Conservation (phyloP, 2,888 invertebrate species). For the Acheta domesticus region DNA sequence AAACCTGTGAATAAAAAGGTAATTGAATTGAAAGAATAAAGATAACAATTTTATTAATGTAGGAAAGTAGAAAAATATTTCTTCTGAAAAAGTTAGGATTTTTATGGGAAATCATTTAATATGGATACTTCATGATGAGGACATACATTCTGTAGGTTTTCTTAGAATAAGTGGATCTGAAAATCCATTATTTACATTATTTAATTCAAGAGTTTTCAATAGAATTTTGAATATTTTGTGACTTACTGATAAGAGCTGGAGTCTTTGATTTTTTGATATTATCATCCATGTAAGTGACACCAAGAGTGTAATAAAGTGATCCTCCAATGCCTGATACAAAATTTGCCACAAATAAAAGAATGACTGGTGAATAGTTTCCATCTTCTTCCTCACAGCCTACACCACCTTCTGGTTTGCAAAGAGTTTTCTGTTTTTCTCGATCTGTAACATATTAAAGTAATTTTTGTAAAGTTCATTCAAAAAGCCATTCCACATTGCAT, state of each 20-base stretch:
- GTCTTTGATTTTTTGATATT: conserved; percentile 71
- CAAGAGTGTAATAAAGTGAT: conserved; percentile 64
- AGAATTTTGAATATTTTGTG: too few species aligned
- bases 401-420: conserved; percentile 49
- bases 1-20: conserved; percentile 51
- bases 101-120: too few species aligned
- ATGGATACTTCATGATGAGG: too few species aligned
- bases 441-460: conserved; percentile 29
- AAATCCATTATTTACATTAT: too few species aligned
- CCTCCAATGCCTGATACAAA: conserved; percentile 69
- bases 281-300: conserved; percentile 71
- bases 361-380: conserved; percentile 59
- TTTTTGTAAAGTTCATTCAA: conserved; percentile 3
- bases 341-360: conserved; percentile 64
- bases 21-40: neutral
- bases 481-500: conserved; percentile 26
- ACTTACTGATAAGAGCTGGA: conserved; percentile 65
- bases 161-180: too few species aligned
- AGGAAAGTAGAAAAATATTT: neutral
- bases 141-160: too few species aligned
- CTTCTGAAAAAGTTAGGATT: neutral
- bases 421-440: conserved; percentile 53
- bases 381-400: conserved; percentile 53
- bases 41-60: neutral
- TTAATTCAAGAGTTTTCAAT: too few species aligned